Evolutionary conservation across 2,888 invertebrate genomes (phyloP).

Genomic region (Heliconius charithonia): DNA sequence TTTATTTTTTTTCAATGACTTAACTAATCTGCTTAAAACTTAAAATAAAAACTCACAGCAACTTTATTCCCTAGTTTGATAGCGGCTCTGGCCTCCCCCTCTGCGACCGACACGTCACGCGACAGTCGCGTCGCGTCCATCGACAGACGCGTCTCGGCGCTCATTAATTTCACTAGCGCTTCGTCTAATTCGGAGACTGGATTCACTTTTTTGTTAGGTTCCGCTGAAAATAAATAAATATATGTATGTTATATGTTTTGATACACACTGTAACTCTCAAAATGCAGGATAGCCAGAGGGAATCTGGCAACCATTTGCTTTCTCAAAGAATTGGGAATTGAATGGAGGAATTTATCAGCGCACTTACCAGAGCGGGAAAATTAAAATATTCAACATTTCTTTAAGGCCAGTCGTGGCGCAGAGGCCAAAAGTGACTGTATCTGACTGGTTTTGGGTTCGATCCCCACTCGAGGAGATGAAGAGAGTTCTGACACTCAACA

Average conservation of each 20-base stretch:
- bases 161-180: slow-evolving; percentile 64
- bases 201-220: slow-evolving; percentile 62
- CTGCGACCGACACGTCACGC: slow-evolving; percentile 60
- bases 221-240: slow-evolving; percentile 58
- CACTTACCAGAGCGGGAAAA: too few relatives aligned
- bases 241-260: not conserved
- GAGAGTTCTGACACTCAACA: too few relatives aligned
- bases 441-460: too few relatives aligned
- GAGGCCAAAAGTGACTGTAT: too few relatives aligned
- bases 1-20: not conserved
- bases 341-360: too few relatives aligned
- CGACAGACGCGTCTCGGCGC: slow-evolving; percentile 63
- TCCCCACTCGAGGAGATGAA: too few relatives aligned
- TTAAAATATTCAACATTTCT: too few relatives aligned
- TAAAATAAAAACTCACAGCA: slow-evolving; percentile 60
- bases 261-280: not conserved
- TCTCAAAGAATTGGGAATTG: too few relatives aligned
- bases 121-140: slow-evolving; percentile 59
- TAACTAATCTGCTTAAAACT: not conserved
- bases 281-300: not conserved
- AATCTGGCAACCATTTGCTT: not conserved
- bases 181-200: slow-evolving; percentile 68
- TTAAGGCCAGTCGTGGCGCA: too few relatives aligned
- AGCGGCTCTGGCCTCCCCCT: slow-evolving; percentile 64
- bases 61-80: slow-evolving; percentile 66